phyloP scores from a whole-genome alignment of 2,797 vertebrate species.

The Squalus acanthias region DNA sequence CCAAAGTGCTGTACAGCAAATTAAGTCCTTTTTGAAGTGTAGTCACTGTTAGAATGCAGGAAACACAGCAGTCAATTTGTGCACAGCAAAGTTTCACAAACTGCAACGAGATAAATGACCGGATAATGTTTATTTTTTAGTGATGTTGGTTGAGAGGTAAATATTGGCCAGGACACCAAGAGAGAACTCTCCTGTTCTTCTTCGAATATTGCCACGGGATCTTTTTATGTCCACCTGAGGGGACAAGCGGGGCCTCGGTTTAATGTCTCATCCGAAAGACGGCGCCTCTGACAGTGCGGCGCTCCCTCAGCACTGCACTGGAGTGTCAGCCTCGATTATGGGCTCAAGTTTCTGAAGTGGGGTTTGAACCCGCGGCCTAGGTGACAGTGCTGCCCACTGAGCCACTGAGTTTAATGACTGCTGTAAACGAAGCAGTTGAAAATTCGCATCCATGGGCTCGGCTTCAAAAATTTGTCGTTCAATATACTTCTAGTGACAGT shows the following conservation, averaged over 20 bases:
- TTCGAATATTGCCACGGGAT: not conserved
- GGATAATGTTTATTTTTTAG: too few species aligned
- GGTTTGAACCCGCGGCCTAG: not conserved
- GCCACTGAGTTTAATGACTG: too few species aligned
- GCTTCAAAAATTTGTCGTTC: not conserved
- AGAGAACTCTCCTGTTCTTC: not conserved
- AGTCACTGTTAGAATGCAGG: not conserved
- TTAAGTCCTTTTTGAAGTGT: too few species aligned
- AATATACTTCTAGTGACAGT: too few species aligned
- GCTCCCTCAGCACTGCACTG: not conserved
- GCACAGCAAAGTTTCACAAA: not conserved
- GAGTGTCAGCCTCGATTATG: not conserved
- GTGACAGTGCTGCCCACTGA: too few species aligned
- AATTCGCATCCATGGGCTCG: not conserved
- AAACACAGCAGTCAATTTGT: not conserved
- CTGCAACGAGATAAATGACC: not conserved
- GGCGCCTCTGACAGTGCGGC: too few species aligned
- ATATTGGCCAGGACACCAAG: not conserved
- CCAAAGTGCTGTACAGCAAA: too few species aligned
- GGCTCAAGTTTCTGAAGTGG: not conserved
- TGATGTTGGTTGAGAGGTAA: not conserved
- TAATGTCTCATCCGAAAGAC: not conserved
- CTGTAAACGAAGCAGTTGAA: too few species aligned
- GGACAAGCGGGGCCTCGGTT: not conserved
- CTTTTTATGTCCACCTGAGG: not conserved